phyloP scores from a whole-genome alignment of 1,140 invertebrate genomes.

The Drosophila pallidifrons region DNA sequence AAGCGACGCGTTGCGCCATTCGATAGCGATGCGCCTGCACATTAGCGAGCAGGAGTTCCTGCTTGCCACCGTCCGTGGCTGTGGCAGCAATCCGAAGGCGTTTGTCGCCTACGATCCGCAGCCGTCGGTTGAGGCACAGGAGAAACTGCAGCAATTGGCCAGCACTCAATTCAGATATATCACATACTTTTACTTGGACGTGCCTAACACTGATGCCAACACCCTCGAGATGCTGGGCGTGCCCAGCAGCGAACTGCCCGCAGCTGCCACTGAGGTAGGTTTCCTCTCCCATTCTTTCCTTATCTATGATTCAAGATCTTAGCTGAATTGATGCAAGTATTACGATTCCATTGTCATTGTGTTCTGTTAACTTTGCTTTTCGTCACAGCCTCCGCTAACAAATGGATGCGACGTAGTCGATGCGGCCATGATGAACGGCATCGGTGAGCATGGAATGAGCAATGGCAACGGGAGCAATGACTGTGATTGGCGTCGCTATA shows the following conservation, averaged over 20 bases:
- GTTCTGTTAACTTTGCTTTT: conserved; percentile 14
- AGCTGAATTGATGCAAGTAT: conserved; percentile 33
- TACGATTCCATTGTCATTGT: conserved; percentile 4
- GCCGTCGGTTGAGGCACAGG: conserved; percentile 62
- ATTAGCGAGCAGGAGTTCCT: conserved; percentile 71
- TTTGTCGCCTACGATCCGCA: conserved; percentile 74
- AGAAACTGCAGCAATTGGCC: conserved; percentile 68
- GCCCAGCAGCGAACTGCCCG: conserved; percentile 84
- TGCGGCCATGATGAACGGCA: conserved; percentile 78
- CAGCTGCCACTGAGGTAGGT: conserved; percentile 41
- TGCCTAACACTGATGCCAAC: conserved; percentile 87
- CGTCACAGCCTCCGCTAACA: conserved; percentile 17
- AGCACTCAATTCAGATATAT: conserved; percentile 85
- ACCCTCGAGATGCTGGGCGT: conserved; percentile 86
- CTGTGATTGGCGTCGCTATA: conserved; percentile 67
- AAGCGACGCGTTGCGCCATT: conserved; percentile 88
- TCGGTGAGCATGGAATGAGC: conserved; percentile 3
- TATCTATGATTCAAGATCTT: not conserved
- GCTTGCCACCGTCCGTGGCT: conserved; percentile 81
- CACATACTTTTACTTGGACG: conserved; percentile 87
- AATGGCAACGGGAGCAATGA: conserved; percentile 37
- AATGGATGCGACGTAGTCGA: conserved; percentile 65
- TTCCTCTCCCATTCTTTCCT: conserved; percentile 2
- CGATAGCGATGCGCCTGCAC: conserved; percentile 84
- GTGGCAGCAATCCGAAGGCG: conserved; percentile 74